These are phyloP conservation scores for Campoplex nolae DNA, from an alignment of 2,888 invertebrate species.

Conservation along the genomic window DNA sequence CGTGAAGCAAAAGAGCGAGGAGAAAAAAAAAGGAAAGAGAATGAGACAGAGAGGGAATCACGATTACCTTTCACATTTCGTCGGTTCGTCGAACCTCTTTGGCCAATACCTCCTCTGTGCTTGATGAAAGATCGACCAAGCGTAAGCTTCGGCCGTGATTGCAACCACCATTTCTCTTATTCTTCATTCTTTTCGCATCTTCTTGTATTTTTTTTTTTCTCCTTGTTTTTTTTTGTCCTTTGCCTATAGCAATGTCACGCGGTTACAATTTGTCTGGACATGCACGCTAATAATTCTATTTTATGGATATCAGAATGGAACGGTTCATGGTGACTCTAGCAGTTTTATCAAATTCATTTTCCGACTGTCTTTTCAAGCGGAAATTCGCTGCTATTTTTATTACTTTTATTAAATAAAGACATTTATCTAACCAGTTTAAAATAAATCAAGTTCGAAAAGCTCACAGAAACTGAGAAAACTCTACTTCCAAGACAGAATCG, in stretches of 20 bases:
- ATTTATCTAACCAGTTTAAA: no score
- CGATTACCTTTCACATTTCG: constrained; percentile 77
- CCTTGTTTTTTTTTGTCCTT: constrained; percentile 15
- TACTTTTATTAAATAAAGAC: neutral
- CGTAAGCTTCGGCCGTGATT: constrained; percentile 70
- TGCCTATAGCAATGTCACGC: neutral
- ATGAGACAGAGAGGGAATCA: constrained; percentile 38
- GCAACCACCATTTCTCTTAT: constrained; percentile 62
- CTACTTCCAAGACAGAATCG: no score
- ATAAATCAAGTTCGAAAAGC: no score
- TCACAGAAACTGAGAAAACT: no score
- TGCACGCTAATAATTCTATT: constrained; percentile 30
- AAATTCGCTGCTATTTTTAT: neutral
- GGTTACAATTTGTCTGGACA: constrained; percentile 3
- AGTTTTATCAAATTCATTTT: constrained; percentile 11
- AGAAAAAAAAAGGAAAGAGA: constrained; percentile 27
- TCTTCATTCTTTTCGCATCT: neutral
- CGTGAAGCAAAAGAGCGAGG: constrained; percentile 28
- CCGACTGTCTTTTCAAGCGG: neutral
- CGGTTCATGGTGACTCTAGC: neutral
- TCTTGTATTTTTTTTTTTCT: neutral
- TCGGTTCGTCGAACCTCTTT: constrained; percentile 77
- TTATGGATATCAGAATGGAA: constrained; percentile 1
- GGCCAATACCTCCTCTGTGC: constrained; percentile 67
- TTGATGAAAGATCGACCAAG: constrained; percentile 80